These are phyloP conservation scores for Macroteleia sp. DNA, from an alignment of 2,888 invertebrate genomes.

Conservation along the genomic window DNA sequence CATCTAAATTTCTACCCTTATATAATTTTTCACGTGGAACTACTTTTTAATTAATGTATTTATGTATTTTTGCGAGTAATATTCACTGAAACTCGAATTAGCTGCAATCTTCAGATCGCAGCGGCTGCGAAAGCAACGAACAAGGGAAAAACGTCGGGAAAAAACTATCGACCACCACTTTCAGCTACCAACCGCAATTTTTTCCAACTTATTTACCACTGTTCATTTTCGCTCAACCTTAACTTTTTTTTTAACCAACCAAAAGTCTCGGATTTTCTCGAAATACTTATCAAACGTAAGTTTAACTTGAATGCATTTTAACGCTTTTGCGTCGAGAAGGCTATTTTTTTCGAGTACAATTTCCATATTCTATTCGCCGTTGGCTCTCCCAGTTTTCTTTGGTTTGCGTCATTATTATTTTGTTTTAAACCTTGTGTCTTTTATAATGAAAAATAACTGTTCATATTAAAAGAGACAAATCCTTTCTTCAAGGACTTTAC, in stretches of 20 bases:
- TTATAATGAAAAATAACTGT: too few species aligned
- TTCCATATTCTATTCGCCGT: neutral
- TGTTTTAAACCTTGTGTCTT: neutral
- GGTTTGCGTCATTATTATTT: neutral
- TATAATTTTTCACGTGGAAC: conserved; percentile 5
- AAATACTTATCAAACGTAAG: conserved; percentile 36
- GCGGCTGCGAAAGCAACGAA: neutral
- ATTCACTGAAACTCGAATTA: conserved; percentile 11
- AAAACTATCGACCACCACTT: conserved; percentile 70
- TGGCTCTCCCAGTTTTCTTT: too few species aligned
- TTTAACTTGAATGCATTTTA: conserved; percentile 27
- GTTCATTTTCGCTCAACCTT: conserved; percentile 66
- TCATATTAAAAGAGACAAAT: too few species aligned
- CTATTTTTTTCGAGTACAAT: neutral
- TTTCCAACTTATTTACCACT: conserved; percentile 40
- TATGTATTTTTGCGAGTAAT: conserved; percentile 19
- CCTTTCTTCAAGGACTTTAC: neutral
- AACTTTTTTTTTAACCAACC: conserved; percentile 6
- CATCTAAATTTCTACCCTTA: neutral
- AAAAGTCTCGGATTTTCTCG: conserved; percentile 31
- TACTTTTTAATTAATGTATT: conserved; percentile 15
- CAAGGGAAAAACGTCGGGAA: conserved; percentile 6
- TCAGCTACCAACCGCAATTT: conserved; percentile 66
- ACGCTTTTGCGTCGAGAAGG: conserved; percentile 2
- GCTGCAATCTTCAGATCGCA: neutral